Base-by-base conservation (phyloP, 2,888 invertebrate species). In the Amblyjoppa proteus region DNA sequence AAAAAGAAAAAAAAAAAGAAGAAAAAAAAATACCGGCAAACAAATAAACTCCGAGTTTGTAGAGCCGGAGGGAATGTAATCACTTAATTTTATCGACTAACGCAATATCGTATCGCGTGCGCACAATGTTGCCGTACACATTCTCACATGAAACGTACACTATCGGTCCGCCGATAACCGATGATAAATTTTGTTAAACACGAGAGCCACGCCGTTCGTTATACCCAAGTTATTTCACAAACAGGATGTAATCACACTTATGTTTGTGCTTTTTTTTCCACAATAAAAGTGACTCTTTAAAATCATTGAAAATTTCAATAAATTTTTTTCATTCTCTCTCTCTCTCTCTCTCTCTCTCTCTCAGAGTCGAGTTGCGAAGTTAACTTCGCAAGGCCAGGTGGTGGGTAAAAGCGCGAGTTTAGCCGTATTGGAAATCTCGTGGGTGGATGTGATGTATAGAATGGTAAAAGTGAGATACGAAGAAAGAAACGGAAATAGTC, bases 21-120 rank as follows among this genome's bases (percentile, higher is more conserved):
- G 49, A 56, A 16, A 58, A 41, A 61, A 64, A 20, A 74, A 38
- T 68, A 45, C 45, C 6, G 64, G 38, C 51, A 71, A 80, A 64
- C 34, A 64, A 64, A 64, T 31, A 64, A 64, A 34, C 64, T 31
- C 13, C 64, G 38, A 66, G 49, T 16, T 20, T 41, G 25, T 53
- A 69, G 4, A 25, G 45, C 49, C 25, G 69, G 11, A 6, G 61
- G 56, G 66, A 82, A 75, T 69, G 28, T 75, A 78, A 85, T 85
- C 85, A 66, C 66, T 66, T 66, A 41, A 66, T 82, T 78, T 78
- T 81, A 81, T 84, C 74, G 41, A 78, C 34, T 53, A 64, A n/a
- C 28, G 53, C 77, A 53, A 76, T 61, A 58, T 70, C 64, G 49
- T 53, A 49, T 38, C 68, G 49, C 61, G 16, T 34, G 41, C 68